Conservation (phyloP, 37 sponge, comb jelly and placozoan species). For the Eunapius fragilis region DNA sequence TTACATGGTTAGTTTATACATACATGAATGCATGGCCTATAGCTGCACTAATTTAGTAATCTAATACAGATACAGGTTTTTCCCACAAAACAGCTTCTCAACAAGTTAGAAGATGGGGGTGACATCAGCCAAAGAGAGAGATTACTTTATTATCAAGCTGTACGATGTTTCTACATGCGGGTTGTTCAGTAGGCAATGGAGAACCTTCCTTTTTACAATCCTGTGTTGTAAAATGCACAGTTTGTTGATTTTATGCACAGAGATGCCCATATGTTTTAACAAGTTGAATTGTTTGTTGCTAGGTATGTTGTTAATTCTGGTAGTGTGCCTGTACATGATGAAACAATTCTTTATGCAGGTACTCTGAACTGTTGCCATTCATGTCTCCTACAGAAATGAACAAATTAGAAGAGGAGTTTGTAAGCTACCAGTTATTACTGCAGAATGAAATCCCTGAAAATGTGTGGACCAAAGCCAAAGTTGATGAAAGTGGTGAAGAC, state of each 20-base stretch:
- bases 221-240: constrained; percentile 13
- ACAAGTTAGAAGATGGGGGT: constrained; percentile 16
- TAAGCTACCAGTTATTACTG: constrained; percentile 24
- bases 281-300: constrained; percentile 40
- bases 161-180: constrained; percentile 11
- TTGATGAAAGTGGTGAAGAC: not conserved
- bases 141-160: constrained; percentile 29
- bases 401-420: constrained; percentile 12
- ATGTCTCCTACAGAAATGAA: constrained; percentile 1
- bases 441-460: constrained; percentile 11
- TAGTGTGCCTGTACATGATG: no score
- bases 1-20: no score
- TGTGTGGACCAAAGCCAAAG: constrained; percentile 18
- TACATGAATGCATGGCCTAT: no score
- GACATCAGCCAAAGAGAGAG: not conserved
- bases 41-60: no score
- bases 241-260: constrained; percentile 30
- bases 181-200: constrained; percentile 17
- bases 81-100: not conserved
- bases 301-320: no score
- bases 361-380: not conserved
- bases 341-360: not conserved
- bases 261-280: not conserved
- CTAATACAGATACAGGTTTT: no score
- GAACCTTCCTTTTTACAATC: constrained; percentile 29